These are phyloP conservation scores for Chaetura pelagica DNA, from an alignment of 2,113 vertebrate species.

Conservation along the genomic window DNA sequence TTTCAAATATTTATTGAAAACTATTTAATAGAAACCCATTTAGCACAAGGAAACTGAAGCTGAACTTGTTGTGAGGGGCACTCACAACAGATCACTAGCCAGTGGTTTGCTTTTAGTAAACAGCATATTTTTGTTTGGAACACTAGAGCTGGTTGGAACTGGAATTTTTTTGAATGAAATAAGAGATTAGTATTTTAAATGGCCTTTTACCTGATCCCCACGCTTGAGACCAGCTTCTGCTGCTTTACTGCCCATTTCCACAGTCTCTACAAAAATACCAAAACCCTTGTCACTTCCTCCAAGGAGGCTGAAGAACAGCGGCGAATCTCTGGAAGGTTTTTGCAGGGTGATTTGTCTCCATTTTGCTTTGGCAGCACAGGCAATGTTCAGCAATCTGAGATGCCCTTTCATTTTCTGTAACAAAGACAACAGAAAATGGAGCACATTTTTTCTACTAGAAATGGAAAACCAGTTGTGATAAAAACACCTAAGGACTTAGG, in stretches of 20 bases:
- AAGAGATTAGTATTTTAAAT: not conserved
- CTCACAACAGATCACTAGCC: not conserved
- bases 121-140: not conserved
- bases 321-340: conserved; percentile 89
- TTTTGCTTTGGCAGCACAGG: conserved; percentile 95
- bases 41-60: not conserved
- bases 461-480: not conserved
- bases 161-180: not conserved
- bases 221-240: conserved; percentile 92
- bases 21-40: not conserved
- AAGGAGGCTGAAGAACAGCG: conserved; percentile 87
- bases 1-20: too few relatives aligned
- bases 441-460: not conserved
- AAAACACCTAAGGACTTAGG: not conserved
- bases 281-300: conserved; percentile 94
- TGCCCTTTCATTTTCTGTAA: conserved; percentile 97
- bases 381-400: conserved; percentile 93
- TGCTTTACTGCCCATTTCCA: conserved; percentile 90
- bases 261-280: conserved; percentile 91
- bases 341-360: conserved; percentile 93
- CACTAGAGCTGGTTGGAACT: not conserved
- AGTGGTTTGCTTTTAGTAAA: not conserved
- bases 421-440: conserved; percentile 11
- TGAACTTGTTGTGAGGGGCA: not conserved
- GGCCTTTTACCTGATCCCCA: conserved; percentile 88